These are phyloP conservation scores for Melieria picta DNA, from an alignment of 2,888 invertebrate genomes.

Conservation along the genomic window DNA sequence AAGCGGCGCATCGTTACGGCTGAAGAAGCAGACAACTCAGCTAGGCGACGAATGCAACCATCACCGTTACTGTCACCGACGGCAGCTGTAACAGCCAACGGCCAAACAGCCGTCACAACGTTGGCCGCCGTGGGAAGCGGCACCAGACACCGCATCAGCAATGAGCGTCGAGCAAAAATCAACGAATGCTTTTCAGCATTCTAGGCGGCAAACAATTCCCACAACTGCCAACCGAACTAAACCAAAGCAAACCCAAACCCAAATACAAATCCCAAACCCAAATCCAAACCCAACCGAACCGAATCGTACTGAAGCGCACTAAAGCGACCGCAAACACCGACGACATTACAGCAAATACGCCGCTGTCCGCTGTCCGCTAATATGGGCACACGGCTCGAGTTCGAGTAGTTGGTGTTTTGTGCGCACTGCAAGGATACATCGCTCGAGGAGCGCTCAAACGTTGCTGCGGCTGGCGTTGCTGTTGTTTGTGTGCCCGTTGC, in stretches of 20 bases:
- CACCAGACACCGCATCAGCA: too few species aligned
- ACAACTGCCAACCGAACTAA: neutral
- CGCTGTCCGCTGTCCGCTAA: neutral
- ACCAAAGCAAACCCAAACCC: neutral
- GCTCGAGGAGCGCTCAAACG: neutral
- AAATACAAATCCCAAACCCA: neutral
- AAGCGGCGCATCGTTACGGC: too few species aligned
- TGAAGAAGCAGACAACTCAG: too few species aligned
- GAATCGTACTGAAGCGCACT: neutral
- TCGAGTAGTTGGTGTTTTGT: neutral
- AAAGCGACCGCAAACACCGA: constrained; percentile 25
- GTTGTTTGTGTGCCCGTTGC: neutral
- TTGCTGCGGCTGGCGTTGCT: neutral
- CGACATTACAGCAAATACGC: constrained; percentile 11
- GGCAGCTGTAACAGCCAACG: too few species aligned
- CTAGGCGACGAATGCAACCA: too few species aligned
- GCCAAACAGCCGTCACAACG: too few species aligned
- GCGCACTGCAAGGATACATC: neutral
- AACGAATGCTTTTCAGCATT: constrained; percentile 9
- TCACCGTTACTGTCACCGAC: too few species aligned
- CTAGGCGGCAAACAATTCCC: constrained; percentile 17
- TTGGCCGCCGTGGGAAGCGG: too few species aligned
- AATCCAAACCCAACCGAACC: too few species aligned
- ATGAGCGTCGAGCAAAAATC: neutral
- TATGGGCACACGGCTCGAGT: neutral